A percentile compares a stretch with the other conserved stretches of the same genome.
Evolutionary conservation across 2,113 vertebrate genomes (phyloP).

Genomic region (Odontesthes bonariensis): DNA sequence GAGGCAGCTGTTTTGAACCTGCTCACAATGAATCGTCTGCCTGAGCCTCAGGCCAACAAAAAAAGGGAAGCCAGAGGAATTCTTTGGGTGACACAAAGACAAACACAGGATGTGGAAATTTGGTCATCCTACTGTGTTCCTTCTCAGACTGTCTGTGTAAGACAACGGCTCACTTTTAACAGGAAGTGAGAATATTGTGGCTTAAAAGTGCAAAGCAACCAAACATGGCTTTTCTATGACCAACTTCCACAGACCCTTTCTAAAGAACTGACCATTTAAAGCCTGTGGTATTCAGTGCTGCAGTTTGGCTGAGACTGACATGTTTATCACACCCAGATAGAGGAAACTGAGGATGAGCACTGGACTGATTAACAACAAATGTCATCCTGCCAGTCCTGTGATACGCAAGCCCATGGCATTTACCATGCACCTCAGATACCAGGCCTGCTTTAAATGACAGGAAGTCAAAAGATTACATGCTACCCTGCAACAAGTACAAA

Average conservation of each 20-base stretch:
- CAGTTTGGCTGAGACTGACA: slow-evolving; percentile 28
- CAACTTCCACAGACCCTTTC: slow-evolving; percentile 9
- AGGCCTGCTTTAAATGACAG: slow-evolving; percentile 37
- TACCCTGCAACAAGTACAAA: slow-evolving; percentile 9
- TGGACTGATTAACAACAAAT: slow-evolving; percentile 68
- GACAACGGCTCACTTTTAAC: slow-evolving; percentile 10
- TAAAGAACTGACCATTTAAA: slow-evolving; percentile 5
- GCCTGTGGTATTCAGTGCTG: slow-evolving; percentile 3
- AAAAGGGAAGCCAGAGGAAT: slow-evolving; percentile 41
- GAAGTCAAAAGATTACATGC: slow-evolving; percentile 27
- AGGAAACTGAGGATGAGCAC: slow-evolving; percentile 33
- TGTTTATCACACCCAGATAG: slow-evolving; percentile 54
- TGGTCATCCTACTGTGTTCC: slow-evolving; percentile 6
- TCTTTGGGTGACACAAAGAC: slow-evolving; percentile 13
- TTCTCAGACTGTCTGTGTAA: neutral
- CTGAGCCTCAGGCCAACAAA: slow-evolving; percentile 34
- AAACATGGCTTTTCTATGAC: slow-evolving; percentile 26
- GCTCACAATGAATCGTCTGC: slow-evolving; percentile 40
- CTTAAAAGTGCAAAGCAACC: neutral
- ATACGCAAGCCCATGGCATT: slow-evolving; percentile 22
- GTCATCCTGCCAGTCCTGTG: slow-evolving; percentile 42
- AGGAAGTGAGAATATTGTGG: slow-evolving; percentile 37
- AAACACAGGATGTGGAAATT: slow-evolving; percentile 29
- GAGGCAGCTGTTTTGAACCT: slow-evolving; percentile 64
- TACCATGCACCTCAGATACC: slow-evolving; percentile 46